Percentiles rank a stretch among this genome's conserved stretches.
Evolutionary conservation across 2,888 invertebrate species (phyloP).

Genomic region (Nasonovia ribisnigri): DNA sequence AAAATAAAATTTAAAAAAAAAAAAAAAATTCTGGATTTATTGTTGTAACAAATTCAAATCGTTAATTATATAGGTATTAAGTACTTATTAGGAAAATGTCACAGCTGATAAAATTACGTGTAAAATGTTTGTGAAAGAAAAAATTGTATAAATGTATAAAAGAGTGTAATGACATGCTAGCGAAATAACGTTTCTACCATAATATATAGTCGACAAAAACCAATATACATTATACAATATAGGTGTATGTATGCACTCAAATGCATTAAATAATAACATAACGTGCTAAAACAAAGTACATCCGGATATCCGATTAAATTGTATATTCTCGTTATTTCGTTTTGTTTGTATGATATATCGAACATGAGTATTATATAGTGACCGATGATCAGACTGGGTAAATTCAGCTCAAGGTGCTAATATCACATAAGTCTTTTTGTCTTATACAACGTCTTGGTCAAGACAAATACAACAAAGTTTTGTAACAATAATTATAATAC

Average conservation of each 20-base stretch:
- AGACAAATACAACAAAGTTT: not conserved
- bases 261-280: not conserved
- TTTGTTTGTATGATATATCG: not conserved
- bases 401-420: too few species aligned
- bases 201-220: too few species aligned
- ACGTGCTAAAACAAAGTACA: not conserved
- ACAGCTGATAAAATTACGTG: not conserved
- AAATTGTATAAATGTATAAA: not conserved
- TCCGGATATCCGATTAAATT: not conserved
- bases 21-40: not conserved
- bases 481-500: not conserved
- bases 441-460: not conserved
- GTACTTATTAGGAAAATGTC: not conserved
- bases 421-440: not conserved
- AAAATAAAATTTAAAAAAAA: too few species aligned
- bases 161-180: not conserved
- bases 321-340: not conserved
- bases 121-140: not conserved
- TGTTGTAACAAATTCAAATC: not conserved
- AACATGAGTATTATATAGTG: not conserved
- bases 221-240: too few species aligned
- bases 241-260: not conserved
- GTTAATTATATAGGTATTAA: not conserved
- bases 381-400: not conserved
- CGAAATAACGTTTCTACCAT: not conserved